phyloP scores from a whole-genome alignment of 2,797 vertebrate genomes.

The Eutrigla gurnardus region DNA sequence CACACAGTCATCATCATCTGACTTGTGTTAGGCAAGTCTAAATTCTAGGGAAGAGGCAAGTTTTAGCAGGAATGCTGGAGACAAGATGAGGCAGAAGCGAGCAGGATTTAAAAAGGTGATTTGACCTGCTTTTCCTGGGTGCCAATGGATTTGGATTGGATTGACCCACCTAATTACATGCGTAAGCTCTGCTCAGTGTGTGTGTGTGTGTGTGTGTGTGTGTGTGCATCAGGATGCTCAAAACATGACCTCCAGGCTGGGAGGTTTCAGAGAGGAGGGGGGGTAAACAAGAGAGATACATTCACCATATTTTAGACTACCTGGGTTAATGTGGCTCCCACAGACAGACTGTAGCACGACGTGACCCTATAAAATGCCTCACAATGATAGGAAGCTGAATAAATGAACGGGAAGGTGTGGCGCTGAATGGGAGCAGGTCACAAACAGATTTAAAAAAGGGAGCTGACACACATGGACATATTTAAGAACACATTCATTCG shows the following conservation, averaged over 20 bases:
- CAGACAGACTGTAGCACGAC: not conserved
- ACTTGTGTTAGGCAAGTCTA: constrained; percentile 26
- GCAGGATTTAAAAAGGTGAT: constrained; percentile 16
- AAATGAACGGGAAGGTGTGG: constrained; percentile 22
- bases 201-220: constrained; percentile 2
- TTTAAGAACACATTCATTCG: not conserved
- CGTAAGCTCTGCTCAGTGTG: constrained; percentile 23
- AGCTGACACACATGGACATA: not conserved
- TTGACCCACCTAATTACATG: constrained; percentile 49
- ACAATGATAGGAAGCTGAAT: constrained; percentile 28
- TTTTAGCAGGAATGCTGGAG: constrained; percentile 20
- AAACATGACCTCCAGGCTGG: constrained; percentile 36
- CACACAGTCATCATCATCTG: constrained; percentile 17
- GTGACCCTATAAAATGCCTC: not conserved
- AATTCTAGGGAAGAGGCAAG: not conserved
- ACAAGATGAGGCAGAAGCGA: constrained; percentile 25
- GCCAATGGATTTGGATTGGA: constrained; percentile 16
- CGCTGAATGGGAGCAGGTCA: not conserved
- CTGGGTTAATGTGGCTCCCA: constrained; percentile 6
- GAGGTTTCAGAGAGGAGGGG: not conserved
- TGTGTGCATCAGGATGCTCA: constrained; percentile 39
- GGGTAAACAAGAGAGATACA: not conserved
- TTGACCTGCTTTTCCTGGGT: constrained; percentile 29
- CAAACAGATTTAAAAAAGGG: not conserved
- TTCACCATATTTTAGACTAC: not conserved